Evolutionary conservation across 2,797 vertebrate genomes (phyloP).

Genomic region (Mus spretus): DNA sequence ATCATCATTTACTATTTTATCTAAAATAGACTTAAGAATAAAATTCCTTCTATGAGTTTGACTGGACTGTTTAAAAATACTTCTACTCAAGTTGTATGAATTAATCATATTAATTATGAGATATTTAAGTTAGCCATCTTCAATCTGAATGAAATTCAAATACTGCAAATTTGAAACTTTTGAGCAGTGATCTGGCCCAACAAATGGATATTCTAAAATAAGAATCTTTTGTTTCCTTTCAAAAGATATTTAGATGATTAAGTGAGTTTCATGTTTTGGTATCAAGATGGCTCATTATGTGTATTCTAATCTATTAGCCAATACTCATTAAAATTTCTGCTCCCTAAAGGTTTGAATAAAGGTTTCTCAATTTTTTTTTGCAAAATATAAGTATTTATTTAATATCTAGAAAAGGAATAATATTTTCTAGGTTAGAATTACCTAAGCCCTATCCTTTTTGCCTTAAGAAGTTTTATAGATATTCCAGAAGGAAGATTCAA

Average conservation of each 20-base stretch:
- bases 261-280: background rate
- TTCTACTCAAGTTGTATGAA: slow-evolving; percentile 4
- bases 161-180: background rate
- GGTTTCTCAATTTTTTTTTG: background rate
- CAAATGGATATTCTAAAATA: background rate
- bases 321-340: background rate
- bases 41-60: background rate
- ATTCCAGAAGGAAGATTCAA: background rate
- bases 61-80: background rate
- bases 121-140: background rate
- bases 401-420: background rate
- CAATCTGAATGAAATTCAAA: background rate
- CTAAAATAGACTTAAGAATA: slow-evolving; percentile 1
- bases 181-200: background rate
- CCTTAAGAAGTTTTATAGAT: background rate
- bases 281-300: background rate
- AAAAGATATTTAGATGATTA: background rate
- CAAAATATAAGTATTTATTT: slow-evolving; percentile 22
- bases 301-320: background rate
- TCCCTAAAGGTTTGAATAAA: background rate
- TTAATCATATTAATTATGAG: background rate
- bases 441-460: slow-evolving; percentile 6
- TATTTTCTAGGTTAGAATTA: background rate
- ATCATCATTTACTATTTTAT: background rate
- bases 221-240: background rate